Percentiles rank a stretch among this genome's conserved stretches.
These are phyloP conservation scores for Trachelus iudaicus DNA, from an alignment of 2,888 invertebrate species.

Conservation along the genomic window DNA sequence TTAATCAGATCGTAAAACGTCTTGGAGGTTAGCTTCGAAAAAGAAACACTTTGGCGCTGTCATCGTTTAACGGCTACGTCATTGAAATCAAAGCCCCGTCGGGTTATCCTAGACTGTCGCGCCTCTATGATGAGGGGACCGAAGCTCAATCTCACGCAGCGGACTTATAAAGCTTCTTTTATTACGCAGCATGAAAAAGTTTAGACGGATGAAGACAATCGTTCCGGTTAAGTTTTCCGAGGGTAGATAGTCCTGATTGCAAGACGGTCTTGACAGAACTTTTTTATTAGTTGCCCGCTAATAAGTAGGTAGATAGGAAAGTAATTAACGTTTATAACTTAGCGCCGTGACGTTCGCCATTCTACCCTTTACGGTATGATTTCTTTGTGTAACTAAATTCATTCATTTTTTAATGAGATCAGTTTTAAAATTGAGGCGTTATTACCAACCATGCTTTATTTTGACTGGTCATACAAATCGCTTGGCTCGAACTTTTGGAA, in stretches of 20 bases:
- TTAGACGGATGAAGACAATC: background rate
- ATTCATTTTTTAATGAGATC: background rate
- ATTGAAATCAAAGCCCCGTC: background rate
- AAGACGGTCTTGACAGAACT: background rate
- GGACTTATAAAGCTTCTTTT: background rate
- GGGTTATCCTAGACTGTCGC: background rate
- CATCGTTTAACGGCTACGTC: background rate
- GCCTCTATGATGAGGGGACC: background rate
- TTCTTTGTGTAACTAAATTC: background rate
- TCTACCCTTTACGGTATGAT: background rate
- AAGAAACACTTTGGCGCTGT: background rate
- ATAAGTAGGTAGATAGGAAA: background rate
- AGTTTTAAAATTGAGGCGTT: background rate
- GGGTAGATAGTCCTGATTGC: background rate
- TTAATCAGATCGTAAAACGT: background rate
- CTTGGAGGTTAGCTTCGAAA: background rate
- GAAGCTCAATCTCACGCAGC: background rate
- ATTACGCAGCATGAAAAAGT: constrained; percentile 3
- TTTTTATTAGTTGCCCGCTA: constrained; percentile 1
- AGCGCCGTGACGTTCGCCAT: background rate
- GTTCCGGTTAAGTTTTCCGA: background rate
- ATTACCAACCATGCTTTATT: no score
- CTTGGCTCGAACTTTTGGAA: background rate
- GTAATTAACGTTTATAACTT: background rate
- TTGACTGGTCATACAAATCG: no score